Percentiles rank a stretch among this genome's conserved stretches.
Evolutionary conservation across 2,113 vertebrate genomes (phyloP).

Genomic region (Uria lomvia): DNA sequence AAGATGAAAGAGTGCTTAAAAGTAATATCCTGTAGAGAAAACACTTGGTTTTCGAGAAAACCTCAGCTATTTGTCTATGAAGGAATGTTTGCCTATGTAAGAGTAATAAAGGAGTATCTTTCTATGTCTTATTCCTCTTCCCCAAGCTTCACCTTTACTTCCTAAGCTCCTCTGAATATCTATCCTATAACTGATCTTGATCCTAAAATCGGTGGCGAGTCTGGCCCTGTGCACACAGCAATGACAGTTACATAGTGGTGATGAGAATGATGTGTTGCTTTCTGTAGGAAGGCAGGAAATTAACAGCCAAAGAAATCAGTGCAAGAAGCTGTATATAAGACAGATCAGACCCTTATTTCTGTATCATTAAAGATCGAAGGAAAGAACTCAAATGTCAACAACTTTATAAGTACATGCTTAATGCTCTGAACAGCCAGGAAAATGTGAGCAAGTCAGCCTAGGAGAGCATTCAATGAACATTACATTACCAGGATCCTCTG

Average conservation of each 20-base stretch:
- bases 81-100: neutral
- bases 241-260: neutral
- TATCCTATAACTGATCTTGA: neutral
- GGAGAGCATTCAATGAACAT: neutral
- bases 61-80: neutral
- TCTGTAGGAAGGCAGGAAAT: neutral
- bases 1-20: neutral
- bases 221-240: neutral
- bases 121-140: neutral
- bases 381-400: slow-evolving; percentile 53
- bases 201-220: neutral
- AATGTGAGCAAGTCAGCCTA: neutral
- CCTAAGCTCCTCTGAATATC: neutral
- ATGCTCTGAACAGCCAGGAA: neutral
- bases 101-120: neutral
- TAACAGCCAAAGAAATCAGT: neutral
- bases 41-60: neutral
- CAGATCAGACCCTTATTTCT: neutral
- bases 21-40: neutral
- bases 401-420: slow-evolving; percentile 24
- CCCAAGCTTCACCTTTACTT: neutral
- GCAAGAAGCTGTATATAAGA: neutral
- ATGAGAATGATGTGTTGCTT: neutral
- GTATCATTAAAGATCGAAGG: neutral
- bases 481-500: neutral